Conservation (phyloP, 37 sponge, comb jelly and placozoan species). For the Haliclona indistincta region DNA sequence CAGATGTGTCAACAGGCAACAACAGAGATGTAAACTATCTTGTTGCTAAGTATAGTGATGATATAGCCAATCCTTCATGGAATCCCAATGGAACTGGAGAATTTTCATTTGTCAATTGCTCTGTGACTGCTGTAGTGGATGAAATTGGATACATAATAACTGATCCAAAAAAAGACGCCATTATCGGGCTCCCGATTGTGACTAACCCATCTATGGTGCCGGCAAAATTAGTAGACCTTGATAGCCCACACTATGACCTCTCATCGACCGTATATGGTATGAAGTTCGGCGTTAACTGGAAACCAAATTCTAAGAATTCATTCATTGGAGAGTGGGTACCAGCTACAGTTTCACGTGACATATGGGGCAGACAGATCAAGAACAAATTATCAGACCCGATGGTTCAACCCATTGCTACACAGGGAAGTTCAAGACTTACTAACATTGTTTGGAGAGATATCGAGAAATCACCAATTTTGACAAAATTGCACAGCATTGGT, state of each 20-base stretch:
- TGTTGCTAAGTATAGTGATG: background rate
- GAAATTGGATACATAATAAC: background rate
- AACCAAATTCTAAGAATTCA: background rate
- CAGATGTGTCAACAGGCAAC: slow-evolving; percentile 23
- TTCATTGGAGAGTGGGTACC: slow-evolving; percentile 6
- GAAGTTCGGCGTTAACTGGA: background rate
- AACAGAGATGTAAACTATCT: slow-evolving; percentile 2
- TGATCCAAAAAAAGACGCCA: background rate
- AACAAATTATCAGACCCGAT: background rate
- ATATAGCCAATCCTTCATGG: background rate
- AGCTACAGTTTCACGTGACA: background rate
- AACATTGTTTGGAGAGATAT: background rate
- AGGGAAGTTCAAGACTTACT: background rate
- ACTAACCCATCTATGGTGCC: background rate
- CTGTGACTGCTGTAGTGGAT: slow-evolving; percentile 23
- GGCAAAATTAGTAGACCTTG: slow-evolving; percentile 23
- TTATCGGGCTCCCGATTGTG: background rate
- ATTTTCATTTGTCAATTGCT: slow-evolving; percentile 8
- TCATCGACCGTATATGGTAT: background rate
- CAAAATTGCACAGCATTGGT: background rate
- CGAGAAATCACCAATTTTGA: background rate
- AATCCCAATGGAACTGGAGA: slow-evolving; percentile 28
- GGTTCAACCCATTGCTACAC: background rate
- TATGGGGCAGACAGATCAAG: background rate
- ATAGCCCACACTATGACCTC: background rate